Percentiles rank a stretch among this genome's conserved stretches.
Evolutionary conservation across 2,888 invertebrate genomes (phyloP).

Genomic region (Orchesellides sinensis): DNA sequence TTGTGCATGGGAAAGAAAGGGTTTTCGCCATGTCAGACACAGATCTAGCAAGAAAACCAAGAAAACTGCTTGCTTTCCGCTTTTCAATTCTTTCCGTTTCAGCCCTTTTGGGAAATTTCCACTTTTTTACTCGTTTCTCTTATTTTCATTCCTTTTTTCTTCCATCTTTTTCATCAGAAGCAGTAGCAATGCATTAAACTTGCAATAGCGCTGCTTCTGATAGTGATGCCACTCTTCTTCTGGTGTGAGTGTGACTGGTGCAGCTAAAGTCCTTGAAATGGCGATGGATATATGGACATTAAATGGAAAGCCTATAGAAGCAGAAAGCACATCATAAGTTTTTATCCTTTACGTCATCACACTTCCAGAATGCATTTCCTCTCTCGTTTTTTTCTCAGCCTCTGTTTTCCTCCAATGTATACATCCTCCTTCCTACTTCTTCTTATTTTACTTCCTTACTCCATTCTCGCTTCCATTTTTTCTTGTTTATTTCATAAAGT

Average conservation of each 20-base stretch:
- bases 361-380: conserved; percentile 55
- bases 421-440: neutral
- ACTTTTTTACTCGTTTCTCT: conserved; percentile 29
- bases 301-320: conserved; percentile 24
- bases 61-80: conserved; percentile 55
- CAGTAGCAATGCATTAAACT: conserved; percentile 46
- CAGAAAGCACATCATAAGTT: conserved; percentile 47
- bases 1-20: conserved; percentile 14
- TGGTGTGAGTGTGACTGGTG: conserved; percentile 27
- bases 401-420: neutral
- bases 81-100: conserved; percentile 58
- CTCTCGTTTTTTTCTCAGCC: conserved; percentile 2
- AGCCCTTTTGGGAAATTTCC: conserved; percentile 51
- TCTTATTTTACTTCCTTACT: conserved; percentile 22
- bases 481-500: conserved; percentile 50
- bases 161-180: conserved; percentile 21
- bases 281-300: conserved; percentile 28
- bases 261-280: conserved; percentile 54
- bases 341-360: conserved; percentile 59
- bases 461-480: conserved; percentile 37
- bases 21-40: conserved; percentile 51
- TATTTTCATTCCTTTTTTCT: conserved; percentile 29
- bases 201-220: conserved; percentile 51
- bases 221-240: conserved; percentile 8
- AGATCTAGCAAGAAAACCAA: conserved; percentile 18